Percentiles rank a stretch among this genome's conserved stretches.
phyloP scores from a whole-genome alignment of 2,113 vertebrate genomes.

The Sylvicapra grimmia region DNA sequence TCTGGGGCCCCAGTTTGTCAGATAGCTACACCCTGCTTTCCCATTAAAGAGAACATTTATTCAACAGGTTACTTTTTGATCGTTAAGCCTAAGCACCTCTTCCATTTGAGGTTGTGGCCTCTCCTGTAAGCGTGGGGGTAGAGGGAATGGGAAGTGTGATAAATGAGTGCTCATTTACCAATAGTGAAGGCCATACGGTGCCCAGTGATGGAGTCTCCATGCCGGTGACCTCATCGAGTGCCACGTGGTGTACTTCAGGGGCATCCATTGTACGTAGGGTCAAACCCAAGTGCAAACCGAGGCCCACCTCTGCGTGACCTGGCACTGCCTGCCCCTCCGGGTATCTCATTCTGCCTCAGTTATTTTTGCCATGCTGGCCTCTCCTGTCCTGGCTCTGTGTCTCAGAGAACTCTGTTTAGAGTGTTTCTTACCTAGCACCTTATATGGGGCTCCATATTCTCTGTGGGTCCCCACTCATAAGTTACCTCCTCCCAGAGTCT shows the following conservation, averaged over 20 bases:
- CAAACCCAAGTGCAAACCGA: background rate
- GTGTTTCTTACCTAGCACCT: background rate
- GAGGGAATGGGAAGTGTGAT: background rate
- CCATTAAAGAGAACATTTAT: background rate
- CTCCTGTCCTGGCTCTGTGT: background rate
- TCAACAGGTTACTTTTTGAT: background rate
- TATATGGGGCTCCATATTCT: fast-evolving
- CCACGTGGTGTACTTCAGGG: fast-evolving
- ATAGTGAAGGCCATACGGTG: background rate
- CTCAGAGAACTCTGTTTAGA: background rate
- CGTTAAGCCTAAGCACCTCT: background rate
- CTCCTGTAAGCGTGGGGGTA: background rate
- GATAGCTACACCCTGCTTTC: background rate
- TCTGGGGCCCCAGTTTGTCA: background rate
- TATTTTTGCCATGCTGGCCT: background rate
- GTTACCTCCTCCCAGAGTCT: background rate
- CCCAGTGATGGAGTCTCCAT: background rate
- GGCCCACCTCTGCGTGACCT: background rate
- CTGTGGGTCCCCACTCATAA: background rate
- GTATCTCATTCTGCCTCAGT: no score
- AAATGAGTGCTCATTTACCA: background rate
- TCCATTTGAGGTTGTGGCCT: background rate
- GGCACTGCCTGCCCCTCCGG: background rate
- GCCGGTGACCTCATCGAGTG: background rate
- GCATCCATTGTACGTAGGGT: background rate